Conservation (phyloP, 2,888 invertebrate species). For the Lissocephala sabroskyi region DNA sequence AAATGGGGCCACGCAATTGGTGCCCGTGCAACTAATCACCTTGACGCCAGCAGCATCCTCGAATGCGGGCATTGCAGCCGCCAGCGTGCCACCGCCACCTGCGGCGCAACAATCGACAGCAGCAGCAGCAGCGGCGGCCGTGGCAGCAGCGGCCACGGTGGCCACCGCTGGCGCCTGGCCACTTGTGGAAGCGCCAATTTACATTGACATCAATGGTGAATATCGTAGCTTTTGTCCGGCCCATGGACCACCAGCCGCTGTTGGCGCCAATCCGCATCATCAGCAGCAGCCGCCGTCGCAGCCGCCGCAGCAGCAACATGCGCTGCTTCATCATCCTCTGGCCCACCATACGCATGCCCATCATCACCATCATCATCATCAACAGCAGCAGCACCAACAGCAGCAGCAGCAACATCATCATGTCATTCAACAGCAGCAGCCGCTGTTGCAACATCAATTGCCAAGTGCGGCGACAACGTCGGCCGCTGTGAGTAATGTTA, state of each 20-base stretch:
- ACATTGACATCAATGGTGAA: slow-evolving; percentile 77
- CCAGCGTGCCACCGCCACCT: slow-evolving; percentile 7
- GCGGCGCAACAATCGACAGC: slow-evolving; percentile 15
- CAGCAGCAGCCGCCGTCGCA: slow-evolving; percentile 23
- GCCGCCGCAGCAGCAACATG: slow-evolving; percentile 15
- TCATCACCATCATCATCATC: slow-evolving; percentile 23
- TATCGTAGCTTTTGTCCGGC: slow-evolving; percentile 73
- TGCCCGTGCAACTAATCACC: slow-evolving; percentile 74
- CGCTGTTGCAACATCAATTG: slow-evolving; percentile 8
- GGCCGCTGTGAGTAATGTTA: slow-evolving; percentile 46
- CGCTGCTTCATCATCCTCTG: slow-evolving; percentile 12
- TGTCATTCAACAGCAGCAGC: slow-evolving; percentile 8
- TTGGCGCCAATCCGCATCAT: slow-evolving; percentile 40
- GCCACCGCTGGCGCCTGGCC: slow-evolving; percentile 71
- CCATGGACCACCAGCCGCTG: slow-evolving; percentile 65
- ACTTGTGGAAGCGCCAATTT: slow-evolving; percentile 75
- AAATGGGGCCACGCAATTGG: slow-evolving; percentile 73
- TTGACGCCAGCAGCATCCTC: slow-evolving; percentile 59
- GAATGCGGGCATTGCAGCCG: slow-evolving; percentile 18
- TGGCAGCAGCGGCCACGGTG: slow-evolving; percentile 38
- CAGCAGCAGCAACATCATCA: slow-evolving; percentile 33
- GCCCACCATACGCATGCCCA: slow-evolving; percentile 18
- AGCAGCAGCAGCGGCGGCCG: slow-evolving; percentile 55
- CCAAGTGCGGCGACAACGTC: slow-evolving; percentile 17
- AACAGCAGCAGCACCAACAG: slow-evolving; percentile 18